Conservation (phyloP, 2,888 invertebrate species). For the Orchestes rusci region DNA sequence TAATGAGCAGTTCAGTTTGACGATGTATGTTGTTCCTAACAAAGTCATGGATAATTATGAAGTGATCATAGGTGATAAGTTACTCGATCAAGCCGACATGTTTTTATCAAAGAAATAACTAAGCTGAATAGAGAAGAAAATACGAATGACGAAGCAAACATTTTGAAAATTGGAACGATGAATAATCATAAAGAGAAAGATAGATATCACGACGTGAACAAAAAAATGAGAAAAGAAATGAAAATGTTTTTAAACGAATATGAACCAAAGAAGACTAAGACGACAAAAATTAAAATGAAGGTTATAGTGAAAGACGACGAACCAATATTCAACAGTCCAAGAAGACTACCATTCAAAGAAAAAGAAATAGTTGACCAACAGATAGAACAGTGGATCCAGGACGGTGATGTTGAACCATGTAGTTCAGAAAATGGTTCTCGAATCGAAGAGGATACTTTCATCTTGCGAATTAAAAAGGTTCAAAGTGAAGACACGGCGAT, state of each 20-base stretch:
- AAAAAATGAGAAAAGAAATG: constrained; percentile 4
- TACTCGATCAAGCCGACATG: constrained; percentile 22
- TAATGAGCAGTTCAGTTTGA: constrained; percentile 12
- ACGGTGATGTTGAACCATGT: constrained; percentile 34
- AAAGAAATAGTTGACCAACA: no score
- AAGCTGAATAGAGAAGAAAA: no score
- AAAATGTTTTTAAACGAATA: no score
- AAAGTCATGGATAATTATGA: no score
- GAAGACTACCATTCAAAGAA: no score
- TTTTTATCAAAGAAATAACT: constrained; percentile 9
- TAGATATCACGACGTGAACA: not conserved
- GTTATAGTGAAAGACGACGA: constrained; percentile 16
- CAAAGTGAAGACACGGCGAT: no score
- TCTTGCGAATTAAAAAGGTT: constrained; percentile 22
- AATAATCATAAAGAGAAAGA: constrained; percentile 5
- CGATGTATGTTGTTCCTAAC: constrained; percentile 21
- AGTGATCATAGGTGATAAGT: no score
- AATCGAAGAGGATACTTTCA: constrained; percentile 29
- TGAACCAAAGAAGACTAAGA: no score
- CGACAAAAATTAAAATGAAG: not conserved
- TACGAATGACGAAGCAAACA: no score
- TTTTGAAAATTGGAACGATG: not conserved
- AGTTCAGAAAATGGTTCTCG: constrained; percentile 7
- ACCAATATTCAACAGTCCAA: no score
- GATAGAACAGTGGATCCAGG: no score